Conservation (phyloP, 2,113 vertebrate species). For the Cathartes aura region DNA sequence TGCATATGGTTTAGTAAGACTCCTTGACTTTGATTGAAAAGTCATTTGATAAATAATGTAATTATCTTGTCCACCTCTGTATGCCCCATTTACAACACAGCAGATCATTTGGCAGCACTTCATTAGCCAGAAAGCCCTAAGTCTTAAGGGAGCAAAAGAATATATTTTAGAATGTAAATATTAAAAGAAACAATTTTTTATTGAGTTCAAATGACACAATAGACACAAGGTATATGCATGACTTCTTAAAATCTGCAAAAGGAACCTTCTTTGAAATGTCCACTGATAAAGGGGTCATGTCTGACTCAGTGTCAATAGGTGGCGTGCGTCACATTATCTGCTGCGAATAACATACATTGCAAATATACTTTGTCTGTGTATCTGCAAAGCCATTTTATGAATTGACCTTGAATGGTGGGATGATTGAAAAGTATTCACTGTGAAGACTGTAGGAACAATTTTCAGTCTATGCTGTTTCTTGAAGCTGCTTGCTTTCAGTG, state of each 20-base stretch:
- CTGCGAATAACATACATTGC: neutral
- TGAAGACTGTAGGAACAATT: neutral
- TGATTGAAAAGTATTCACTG: neutral
- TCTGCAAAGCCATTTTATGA: neutral
- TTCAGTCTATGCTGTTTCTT: neutral
- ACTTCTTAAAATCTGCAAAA: neutral
- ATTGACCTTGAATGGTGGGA: neutral
- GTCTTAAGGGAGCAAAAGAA: neutral
- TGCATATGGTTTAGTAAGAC: neutral
- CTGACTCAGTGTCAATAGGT: neutral
- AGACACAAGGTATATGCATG: neutral
- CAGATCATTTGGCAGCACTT: neutral
- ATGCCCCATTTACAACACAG: neutral
- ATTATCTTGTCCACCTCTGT: conserved; percentile 26
- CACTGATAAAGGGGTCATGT: neutral
- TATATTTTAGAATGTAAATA: neutral
- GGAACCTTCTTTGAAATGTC: neutral
- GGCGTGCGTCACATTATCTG: neutral
- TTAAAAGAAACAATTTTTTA: neutral
- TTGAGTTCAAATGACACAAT: neutral
- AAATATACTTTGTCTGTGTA: neutral
- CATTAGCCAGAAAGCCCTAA: neutral
- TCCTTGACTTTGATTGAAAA: conserved; percentile 1
- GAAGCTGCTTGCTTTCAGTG: neutral
- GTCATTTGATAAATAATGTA: neutral